Conservation (phyloP, 2,888 invertebrate genomes). For the Syrista parreyssii region DNA sequence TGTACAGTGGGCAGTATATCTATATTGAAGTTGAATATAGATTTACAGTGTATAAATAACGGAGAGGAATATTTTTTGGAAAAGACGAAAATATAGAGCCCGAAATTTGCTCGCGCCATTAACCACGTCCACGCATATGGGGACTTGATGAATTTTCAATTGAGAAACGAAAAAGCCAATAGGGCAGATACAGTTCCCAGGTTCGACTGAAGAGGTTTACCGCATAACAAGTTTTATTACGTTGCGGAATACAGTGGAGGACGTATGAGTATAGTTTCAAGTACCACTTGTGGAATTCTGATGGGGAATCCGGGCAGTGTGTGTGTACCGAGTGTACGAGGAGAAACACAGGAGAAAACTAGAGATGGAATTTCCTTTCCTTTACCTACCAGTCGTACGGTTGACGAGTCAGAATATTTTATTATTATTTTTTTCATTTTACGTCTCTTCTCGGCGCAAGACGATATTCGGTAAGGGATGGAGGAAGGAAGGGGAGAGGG, state of each 20-base stretch:
- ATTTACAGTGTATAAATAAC: background rate
- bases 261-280: conserved; percentile 44
- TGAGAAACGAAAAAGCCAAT: background rate
- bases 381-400: background rate
- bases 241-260: conserved; percentile 24
- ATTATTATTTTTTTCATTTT: background rate
- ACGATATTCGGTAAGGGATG: too few species aligned
- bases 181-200: background rate
- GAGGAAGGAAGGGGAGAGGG: too few species aligned
- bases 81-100: background rate
- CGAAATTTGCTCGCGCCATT: background rate
- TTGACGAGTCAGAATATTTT: background rate
- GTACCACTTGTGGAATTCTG: conserved; percentile 8
- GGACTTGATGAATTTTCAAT: background rate
- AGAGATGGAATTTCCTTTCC: background rate
- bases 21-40: background rate
- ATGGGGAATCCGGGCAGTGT: background rate
- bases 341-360: background rate
- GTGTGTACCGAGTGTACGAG: background rate
- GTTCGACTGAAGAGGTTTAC: background rate
- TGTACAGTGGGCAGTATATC: background rate
- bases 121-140: background rate
- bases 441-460: background rate
- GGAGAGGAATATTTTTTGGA: background rate
- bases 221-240: conserved; percentile 34